These are phyloP conservation scores for Melitaea athalia DNA, from an alignment of 2,888 invertebrate genomes.

Conservation along the genomic window DNA sequence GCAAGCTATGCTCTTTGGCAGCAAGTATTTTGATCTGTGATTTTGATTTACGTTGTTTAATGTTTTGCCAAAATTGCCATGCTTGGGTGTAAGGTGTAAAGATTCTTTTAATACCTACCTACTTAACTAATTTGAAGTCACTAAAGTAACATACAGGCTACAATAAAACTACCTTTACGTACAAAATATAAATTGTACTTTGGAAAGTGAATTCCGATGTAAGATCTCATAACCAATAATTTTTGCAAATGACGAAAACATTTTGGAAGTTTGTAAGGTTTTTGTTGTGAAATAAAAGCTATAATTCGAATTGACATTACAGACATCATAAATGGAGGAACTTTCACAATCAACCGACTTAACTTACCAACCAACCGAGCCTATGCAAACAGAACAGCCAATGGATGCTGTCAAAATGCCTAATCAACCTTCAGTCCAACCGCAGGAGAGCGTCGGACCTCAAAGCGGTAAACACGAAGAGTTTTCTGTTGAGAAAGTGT, in stretches of 20 bases:
- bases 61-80: too few species aligned
- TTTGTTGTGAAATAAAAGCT: background rate
- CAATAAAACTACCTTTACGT: too few species aligned
- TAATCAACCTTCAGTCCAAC: slow-evolving; percentile 16
- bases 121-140: too few species aligned
- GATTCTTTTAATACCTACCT: too few species aligned
- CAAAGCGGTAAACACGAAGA: slow-evolving; percentile 82
- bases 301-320: background rate
- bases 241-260: background rate
- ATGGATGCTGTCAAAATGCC: slow-evolving; percentile 47
- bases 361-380: slow-evolving; percentile 39
- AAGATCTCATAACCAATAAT: background rate
- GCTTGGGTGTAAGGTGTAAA: too few species aligned
- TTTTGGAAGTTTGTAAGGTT: background rate
- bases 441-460: slow-evolving; percentile 46
- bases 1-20: too few species aligned
- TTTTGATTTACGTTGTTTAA: too few species aligned
- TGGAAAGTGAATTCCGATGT: background rate
- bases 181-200: background rate
- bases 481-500: slow-evolving; percentile 88
- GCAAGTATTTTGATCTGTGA: too few species aligned
- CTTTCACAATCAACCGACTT: slow-evolving; percentile 46
- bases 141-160: too few species aligned
- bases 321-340: slow-evolving; percentile 47
- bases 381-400: slow-evolving; percentile 46